Conservation (phyloP, 2,888 invertebrate species). For the Suillia variegata region DNA sequence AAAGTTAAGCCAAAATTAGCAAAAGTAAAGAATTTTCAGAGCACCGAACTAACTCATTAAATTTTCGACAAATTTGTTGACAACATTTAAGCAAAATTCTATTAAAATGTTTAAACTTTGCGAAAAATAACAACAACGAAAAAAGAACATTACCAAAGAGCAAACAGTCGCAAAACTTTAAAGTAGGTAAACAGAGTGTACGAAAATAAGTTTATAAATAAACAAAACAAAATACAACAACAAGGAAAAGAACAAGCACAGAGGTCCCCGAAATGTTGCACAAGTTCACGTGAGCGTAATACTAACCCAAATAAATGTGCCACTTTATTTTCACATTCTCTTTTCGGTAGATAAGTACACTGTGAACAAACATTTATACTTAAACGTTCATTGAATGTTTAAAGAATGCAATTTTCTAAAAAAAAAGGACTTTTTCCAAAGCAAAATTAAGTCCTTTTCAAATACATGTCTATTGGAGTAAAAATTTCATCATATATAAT, state of each 20-base stretch:
- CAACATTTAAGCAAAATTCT: not conserved
- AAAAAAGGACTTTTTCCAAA: too few relatives aligned
- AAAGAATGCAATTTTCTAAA: too few relatives aligned
- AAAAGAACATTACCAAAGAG: too few relatives aligned
- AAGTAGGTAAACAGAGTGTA: not conserved
- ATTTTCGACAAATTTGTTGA: not conserved
- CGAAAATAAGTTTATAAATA: not conserved
- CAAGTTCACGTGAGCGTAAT: constrained; percentile 38
- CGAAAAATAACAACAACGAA: too few relatives aligned
- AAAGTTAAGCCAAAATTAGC: constrained; percentile 15
- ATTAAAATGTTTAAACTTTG: not conserved
- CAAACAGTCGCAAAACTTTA: not conserved
- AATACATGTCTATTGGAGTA: too few relatives aligned
- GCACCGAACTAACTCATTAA: not conserved
- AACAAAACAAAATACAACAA: not conserved
- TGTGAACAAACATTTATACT: too few relatives aligned
- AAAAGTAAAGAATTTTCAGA: too few relatives aligned
- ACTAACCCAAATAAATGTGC: not conserved
- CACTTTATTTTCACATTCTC: not conserved
- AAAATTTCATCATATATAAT: too few relatives aligned
- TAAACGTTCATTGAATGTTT: too few relatives aligned
- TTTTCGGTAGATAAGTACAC: too few relatives aligned
- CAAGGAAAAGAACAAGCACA: constrained; percentile 32
- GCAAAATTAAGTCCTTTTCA: too few relatives aligned
- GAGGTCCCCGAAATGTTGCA: constrained; percentile 42